Evolutionary conservation across 2,113 vertebrate genomes (phyloP).

Genomic region (Protomyctophum bolini): DNA sequence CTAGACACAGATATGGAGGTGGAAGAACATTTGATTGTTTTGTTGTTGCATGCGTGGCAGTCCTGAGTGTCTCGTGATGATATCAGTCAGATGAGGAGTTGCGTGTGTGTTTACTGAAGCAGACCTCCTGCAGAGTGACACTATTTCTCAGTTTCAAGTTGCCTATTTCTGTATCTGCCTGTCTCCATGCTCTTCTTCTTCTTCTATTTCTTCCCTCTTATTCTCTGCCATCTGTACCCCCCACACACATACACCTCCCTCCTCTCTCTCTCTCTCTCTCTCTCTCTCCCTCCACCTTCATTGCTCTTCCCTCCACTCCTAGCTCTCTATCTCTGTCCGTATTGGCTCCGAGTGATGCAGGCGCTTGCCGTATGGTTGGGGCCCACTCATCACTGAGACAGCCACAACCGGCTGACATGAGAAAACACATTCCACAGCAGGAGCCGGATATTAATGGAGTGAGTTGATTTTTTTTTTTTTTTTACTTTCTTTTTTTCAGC

Average conservation of each 20-base stretch:
- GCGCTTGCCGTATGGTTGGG: slow-evolving; percentile 18
- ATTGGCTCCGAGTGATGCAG: slow-evolving; percentile 47
- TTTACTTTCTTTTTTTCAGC: background rate
- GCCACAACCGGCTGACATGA: slow-evolving; percentile 54
- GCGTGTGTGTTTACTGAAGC: slow-evolving; percentile 15
- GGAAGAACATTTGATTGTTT: background rate
- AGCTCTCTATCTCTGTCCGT: slow-evolving; percentile 31
- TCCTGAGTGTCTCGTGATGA: background rate
- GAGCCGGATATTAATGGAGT: slow-evolving; percentile 59
- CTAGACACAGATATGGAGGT: background rate
- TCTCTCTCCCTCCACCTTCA: slow-evolving; percentile 8
- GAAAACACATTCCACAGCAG: slow-evolving; percentile 54
- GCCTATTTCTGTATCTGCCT: background rate
- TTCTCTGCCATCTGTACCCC: background rate
- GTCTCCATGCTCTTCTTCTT: background rate
- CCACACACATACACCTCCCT: background rate
- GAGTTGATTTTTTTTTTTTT: slow-evolving; percentile 16
- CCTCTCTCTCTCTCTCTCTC: background rate
- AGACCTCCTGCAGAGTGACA: slow-evolving; percentile 15
- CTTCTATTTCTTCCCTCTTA: slow-evolving; percentile 3
- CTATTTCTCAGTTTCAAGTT: slow-evolving; percentile 11
- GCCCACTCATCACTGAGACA: slow-evolving; percentile 67
- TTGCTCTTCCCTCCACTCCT: slow-evolving; percentile 24
- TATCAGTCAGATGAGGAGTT: slow-evolving; percentile 30
- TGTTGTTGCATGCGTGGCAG: background rate